A percentile compares a stretch with the other conserved stretches of the same genome.
phyloP scores from a whole-genome alignment of 2,113 vertebrate species.

The Melanerpes formicivorus region DNA sequence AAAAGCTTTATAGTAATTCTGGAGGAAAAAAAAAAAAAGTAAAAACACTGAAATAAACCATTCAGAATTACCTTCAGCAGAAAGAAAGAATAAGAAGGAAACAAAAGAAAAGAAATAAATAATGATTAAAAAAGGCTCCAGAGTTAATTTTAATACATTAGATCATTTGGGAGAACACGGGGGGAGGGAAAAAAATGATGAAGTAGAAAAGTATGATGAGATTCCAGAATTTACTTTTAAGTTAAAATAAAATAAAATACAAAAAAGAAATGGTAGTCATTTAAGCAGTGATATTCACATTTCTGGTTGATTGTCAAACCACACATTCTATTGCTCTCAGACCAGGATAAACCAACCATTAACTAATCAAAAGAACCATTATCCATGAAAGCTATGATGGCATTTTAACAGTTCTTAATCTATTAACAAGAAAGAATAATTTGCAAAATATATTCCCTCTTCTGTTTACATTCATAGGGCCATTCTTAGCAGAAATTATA shows the following conservation, averaged over 20 bases:
- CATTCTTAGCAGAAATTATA: slow-evolving; percentile 66
- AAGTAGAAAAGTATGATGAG: slow-evolving; percentile 25
- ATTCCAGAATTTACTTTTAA: slow-evolving; percentile 55
- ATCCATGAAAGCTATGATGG: slow-evolving; percentile 65
- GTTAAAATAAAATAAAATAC: slow-evolving; percentile 58
- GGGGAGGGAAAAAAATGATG: background rate
- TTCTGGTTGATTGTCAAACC: slow-evolving; percentile 67
- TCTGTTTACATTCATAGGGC: slow-evolving; percentile 63
- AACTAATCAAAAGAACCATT: slow-evolving; percentile 70
- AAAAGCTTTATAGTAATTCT: slow-evolving; percentile 84
- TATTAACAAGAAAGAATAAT: slow-evolving; percentile 71
- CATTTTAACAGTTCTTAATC: slow-evolving; percentile 70
- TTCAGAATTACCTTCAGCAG: slow-evolving; percentile 73
- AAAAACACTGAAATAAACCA: slow-evolving; percentile 78
- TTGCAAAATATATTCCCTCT: slow-evolving; percentile 66
- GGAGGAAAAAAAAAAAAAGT: slow-evolving; percentile 66
- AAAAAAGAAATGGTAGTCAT: slow-evolving; percentile 56
- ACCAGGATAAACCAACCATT: slow-evolving; percentile 71
- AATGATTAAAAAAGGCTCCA: slow-evolving; percentile 19
- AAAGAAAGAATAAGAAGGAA: background rate
- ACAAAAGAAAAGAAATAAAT: too few species aligned
- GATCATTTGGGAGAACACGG: slow-evolving; percentile 1
- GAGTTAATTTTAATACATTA: slow-evolving; percentile 59
- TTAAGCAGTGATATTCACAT: slow-evolving; percentile 48
- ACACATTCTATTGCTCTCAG: slow-evolving; percentile 66